A percentile compares a stretch with the other conserved stretches of the same genome.
These are phyloP conservation scores for Choloepus didactylus DNA, from an alignment of 2,797 vertebrate genomes.

Conservation along the genomic window DNA sequence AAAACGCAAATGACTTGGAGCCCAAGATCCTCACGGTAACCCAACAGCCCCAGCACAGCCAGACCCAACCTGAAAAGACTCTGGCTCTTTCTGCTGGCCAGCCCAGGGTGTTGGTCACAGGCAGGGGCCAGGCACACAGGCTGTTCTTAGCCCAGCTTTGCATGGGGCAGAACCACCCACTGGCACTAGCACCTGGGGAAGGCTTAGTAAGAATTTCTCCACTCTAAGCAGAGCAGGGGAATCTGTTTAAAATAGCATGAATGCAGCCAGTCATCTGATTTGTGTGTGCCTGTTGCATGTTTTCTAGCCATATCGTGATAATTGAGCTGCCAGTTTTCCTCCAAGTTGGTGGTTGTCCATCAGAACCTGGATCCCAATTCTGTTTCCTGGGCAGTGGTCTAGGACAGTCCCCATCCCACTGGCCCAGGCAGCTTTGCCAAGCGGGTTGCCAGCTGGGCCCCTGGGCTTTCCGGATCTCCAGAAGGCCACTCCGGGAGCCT, in stretches of 20 bases:
- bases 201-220: too few relatives aligned
- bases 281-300: too few relatives aligned
- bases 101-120: background rate
- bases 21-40: background rate
- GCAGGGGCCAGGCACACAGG: too few relatives aligned
- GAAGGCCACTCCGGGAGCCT: fast-evolving
- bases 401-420: fast-evolving
- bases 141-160: background rate
- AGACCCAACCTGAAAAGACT: too few relatives aligned
- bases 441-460: background rate
- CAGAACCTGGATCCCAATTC: fast-evolving
- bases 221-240: too few relatives aligned
- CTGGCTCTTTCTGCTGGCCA: background rate
- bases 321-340: too few relatives aligned
- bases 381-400: background rate
- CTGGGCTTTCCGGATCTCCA: background rate
- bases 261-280: too few relatives aligned
- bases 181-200: too few relatives aligned
- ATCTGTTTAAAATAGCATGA: too few relatives aligned
- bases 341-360: fast-evolving
- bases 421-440: too few relatives aligned
- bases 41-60: background rate
- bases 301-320: too few relatives aligned
- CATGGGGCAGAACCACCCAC: too few relatives aligned
- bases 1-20: background rate